phyloP scores from a whole-genome alignment of 2,113 vertebrate species.

The Gadus chalcogrammus region DNA sequence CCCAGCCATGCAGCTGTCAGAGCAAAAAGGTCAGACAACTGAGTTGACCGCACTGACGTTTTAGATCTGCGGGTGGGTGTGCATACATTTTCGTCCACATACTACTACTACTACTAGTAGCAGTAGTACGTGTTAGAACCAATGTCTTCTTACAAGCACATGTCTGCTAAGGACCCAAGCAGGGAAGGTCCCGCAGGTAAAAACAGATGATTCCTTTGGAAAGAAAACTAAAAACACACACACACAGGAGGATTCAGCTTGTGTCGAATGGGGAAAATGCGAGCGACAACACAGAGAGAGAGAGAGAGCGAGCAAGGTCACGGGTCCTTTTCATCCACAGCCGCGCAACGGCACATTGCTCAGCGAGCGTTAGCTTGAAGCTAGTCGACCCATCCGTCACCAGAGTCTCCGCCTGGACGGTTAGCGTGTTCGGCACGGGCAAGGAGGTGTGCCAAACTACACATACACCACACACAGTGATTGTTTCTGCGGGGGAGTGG shows the following conservation, averaged over 20 bases:
- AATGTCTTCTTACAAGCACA: constrained; percentile 53
- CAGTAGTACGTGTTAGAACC: constrained; percentile 1
- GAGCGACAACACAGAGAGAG: not conserved
- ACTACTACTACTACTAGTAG: not conserved
- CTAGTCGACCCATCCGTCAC: constrained; percentile 26
- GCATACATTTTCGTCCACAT: constrained; percentile 22
- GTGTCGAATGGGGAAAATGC: not conserved
- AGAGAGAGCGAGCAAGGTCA: not conserved
- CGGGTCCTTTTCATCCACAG: constrained; percentile 17
- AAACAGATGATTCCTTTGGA: no score
- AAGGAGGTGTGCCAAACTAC: constrained; percentile 2
- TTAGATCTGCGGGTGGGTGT: constrained; percentile 14
- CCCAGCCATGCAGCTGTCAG: constrained; percentile 32
- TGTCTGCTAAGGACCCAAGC: constrained; percentile 52
- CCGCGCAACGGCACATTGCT: constrained; percentile 34
- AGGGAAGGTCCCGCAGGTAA: constrained; percentile 25
- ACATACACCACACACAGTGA: constrained; percentile 42
- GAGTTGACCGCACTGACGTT: constrained; percentile 8
- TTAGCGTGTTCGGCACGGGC: constrained; percentile 26
- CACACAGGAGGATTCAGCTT: not conserved
- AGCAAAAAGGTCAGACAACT: constrained; percentile 45
- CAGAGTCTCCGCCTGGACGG: constrained; percentile 33
- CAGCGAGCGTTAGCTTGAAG: constrained; percentile 45
- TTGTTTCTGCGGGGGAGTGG: constrained; percentile 32
- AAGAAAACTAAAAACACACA: not conserved